Conservation (phyloP, 2,888 invertebrate genomes). For the Iphiclides podalirius region DNA sequence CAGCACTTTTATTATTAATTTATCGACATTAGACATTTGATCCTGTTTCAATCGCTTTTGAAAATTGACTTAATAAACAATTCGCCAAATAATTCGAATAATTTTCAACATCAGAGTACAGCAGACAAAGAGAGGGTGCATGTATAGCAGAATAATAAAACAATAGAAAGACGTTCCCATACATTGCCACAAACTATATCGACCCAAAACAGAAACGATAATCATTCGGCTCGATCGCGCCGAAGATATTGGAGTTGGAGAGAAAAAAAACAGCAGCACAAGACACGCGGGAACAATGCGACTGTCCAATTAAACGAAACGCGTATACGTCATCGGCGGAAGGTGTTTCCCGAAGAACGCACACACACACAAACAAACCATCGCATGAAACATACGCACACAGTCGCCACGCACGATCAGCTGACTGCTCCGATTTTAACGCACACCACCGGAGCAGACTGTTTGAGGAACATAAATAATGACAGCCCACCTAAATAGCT, state of each 20-base stretch:
- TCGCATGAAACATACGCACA: conserved; percentile 7
- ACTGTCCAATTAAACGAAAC: conserved; percentile 78
- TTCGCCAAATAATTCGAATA: too few relatives aligned
- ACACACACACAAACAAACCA: conserved; percentile 53
- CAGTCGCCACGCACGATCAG: conserved; percentile 54
- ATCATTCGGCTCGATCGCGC: conserved; percentile 19
- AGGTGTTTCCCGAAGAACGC: conserved; percentile 81
- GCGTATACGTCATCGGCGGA: conserved; percentile 74
- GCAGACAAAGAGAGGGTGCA: too few relatives aligned
- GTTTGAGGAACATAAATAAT: conserved; percentile 81
- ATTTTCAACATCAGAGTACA: too few relatives aligned
- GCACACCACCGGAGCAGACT: conserved; percentile 69
- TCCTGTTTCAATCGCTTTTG: too few relatives aligned
- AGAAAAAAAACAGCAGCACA: conserved; percentile 62
- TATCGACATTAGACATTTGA: too few relatives aligned
- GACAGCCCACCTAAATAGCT: conserved; percentile 78
- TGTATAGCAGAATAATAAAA: too few relatives aligned
- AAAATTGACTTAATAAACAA: too few relatives aligned
- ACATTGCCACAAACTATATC: too few relatives aligned
- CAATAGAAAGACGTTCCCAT: too few relatives aligned
- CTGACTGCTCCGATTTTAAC: conserved; percentile 80
- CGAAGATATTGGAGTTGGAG: conserved; percentile 26
- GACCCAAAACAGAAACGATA: too few relatives aligned
- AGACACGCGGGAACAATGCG: conserved; percentile 65
- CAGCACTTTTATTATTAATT: too few relatives aligned